These are phyloP conservation scores for Sycophila sp. DNA, from an alignment of 1,140 invertebrate species.

Conservation along the genomic window DNA sequence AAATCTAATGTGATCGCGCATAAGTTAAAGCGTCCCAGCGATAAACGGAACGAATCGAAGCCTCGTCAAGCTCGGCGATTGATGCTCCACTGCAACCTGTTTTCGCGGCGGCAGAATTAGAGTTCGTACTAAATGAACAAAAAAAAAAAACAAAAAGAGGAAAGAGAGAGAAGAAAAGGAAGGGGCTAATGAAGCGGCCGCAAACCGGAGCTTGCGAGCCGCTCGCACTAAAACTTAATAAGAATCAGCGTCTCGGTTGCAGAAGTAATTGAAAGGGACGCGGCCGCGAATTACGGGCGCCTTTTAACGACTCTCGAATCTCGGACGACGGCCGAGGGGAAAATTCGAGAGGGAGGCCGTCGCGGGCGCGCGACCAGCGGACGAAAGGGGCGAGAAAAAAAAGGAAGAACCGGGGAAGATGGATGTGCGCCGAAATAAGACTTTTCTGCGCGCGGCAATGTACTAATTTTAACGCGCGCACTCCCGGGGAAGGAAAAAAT, in stretches of 20 bases:
- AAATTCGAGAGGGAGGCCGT: slow-evolving; percentile 4
- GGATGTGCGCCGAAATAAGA: not conserved
- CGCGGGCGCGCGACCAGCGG: not conserved
- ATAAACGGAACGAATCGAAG: slow-evolving; percentile 12
- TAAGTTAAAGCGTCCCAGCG: slow-evolving; percentile 4
- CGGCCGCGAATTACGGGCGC: not conserved
- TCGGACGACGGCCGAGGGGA: not conserved
- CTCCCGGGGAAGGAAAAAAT: not conserved
- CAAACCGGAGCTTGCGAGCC: no score
- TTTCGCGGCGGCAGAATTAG: slow-evolving; percentile 12
- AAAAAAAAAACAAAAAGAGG: not conserved
- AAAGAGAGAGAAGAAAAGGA: not conserved
- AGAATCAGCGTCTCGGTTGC: slow-evolving; percentile 6
- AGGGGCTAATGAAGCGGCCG: no score
- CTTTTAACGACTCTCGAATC: slow-evolving; percentile 13
- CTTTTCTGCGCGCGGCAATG: not conserved
- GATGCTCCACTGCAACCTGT: slow-evolving; percentile 13
- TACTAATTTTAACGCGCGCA: not conserved
- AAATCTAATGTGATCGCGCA: slow-evolving; percentile 20
- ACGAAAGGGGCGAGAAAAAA: not conserved
- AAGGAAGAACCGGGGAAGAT: not conserved
- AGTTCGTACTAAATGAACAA: no score
- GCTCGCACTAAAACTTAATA: slow-evolving; percentile 24
- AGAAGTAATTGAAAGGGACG: slow-evolving; percentile 29
- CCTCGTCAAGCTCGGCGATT: not conserved